Conservation (phyloP, 2,888 invertebrate genomes). For the Ochropacha duplaris region DNA sequence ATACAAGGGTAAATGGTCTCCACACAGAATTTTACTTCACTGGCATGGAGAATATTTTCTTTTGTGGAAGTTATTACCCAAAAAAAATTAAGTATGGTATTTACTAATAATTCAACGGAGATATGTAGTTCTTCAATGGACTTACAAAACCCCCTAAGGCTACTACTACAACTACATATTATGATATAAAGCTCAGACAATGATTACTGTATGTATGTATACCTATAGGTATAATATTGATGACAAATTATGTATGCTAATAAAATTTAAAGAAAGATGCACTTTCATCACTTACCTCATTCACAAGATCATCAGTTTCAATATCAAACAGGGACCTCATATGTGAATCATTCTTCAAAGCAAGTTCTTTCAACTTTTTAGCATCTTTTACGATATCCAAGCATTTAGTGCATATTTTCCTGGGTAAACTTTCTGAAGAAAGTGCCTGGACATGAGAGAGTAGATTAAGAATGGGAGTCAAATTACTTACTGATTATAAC, state of each 20-base stretch:
- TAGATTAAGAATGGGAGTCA: neutral
- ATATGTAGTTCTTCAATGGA: too few species aligned
- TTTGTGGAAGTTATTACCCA: too few species aligned
- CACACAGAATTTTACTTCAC: too few species aligned
- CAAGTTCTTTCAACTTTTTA: conserved; percentile 39
- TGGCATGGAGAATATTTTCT: neutral
- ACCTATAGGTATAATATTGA: too few species aligned
- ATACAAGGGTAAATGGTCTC: too few species aligned
- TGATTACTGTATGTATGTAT: too few species aligned
- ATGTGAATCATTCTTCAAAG: conserved; percentile 45
- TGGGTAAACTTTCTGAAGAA: conserved; percentile 47
- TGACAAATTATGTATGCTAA: too few species aligned
- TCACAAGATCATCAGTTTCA: conserved; percentile 16
- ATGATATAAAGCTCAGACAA: too few species aligned
- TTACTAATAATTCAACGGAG: too few species aligned
- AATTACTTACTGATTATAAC: neutral
- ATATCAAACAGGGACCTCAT: conserved; percentile 36
- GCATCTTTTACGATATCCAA: conserved; percentile 41
- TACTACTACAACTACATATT: too few species aligned
- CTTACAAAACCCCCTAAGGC: too few species aligned
- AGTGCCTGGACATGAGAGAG: conserved; percentile 31
- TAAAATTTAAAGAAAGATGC: too few species aligned
- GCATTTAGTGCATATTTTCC: conserved; percentile 55
- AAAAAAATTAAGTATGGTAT: neutral
- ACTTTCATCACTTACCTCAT: neutral